Evolutionary conservation across 2,888 invertebrate genomes (phyloP).

Genomic region (Yponomeuta sedellus): DNA sequence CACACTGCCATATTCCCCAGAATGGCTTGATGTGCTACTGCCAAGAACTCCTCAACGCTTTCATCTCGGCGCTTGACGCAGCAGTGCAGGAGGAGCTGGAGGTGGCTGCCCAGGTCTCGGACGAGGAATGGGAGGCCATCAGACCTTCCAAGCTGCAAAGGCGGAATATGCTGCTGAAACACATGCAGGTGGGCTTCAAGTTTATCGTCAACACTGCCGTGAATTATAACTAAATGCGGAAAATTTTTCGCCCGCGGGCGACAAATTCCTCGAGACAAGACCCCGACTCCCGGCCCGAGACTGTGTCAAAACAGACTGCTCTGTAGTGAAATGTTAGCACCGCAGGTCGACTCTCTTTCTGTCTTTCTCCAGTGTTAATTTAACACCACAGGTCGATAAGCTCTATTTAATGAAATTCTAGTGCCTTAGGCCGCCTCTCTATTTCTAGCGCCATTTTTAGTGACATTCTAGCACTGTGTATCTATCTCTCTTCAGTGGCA

Average conservation of each 20-base stretch:
- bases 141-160: constrained; percentile 82
- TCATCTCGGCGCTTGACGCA: constrained; percentile 81
- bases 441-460: neutral
- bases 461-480: too few relatives aligned
- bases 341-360: too few relatives aligned
- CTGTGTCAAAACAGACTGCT: too few relatives aligned
- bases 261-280: too few relatives aligned
- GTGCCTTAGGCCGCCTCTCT: neutral
- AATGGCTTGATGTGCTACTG: constrained; percentile 82
- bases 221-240: too few relatives aligned
- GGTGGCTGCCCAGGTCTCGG: constrained; percentile 84
- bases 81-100: constrained; percentile 83
- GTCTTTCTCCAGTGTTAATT: too few relatives aligned
- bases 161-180: constrained; percentile 78
- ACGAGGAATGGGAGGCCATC: constrained; percentile 91
- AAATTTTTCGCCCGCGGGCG: too few relatives aligned
- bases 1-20: constrained; percentile 42
- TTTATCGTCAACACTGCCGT: neutral
- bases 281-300: too few relatives aligned
- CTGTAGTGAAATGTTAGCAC: too few relatives aligned
- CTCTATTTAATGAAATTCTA: neutral
- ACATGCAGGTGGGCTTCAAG: constrained; percentile 76
- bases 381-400: too few relatives aligned
- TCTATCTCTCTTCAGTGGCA: too few relatives aligned
- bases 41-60: constrained; percentile 79